Conservation (phyloP, 2,888 invertebrate species). For the Xestia ashworthii region DNA sequence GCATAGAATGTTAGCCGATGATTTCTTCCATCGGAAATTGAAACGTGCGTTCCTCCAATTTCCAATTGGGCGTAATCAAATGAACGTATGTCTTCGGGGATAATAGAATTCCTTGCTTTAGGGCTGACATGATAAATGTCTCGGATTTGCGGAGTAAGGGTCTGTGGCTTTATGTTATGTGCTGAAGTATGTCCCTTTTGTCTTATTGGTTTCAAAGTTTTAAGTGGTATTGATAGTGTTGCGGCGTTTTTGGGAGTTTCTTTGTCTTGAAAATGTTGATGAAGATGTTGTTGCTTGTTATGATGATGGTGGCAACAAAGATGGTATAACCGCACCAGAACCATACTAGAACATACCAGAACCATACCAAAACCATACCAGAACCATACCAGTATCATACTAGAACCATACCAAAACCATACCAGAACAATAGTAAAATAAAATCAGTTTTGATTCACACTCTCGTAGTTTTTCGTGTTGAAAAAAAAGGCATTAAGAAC, state of each 20-base stretch:
- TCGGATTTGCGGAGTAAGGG: slow-evolving; percentile 51
- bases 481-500: background rate
- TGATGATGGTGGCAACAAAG: background rate
- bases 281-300: background rate
- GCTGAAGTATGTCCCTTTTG: slow-evolving; percentile 28
- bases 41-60: slow-evolving; percentile 60
- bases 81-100: slow-evolving; percentile 63
- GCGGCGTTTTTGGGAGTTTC: background rate
- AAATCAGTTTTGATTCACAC: background rate
- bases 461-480: background rate
- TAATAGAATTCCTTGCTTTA: slow-evolving; percentile 65
- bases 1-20: slow-evolving; percentile 41
- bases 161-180: slow-evolving; percentile 44
- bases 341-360: too few species aligned
- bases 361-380: too few species aligned
- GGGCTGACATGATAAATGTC: slow-evolving; percentile 64
- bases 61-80: slow-evolving; percentile 64
- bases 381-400: too few species aligned
- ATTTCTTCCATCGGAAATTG: slow-evolving; percentile 57
- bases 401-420: too few species aligned
- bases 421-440: background rate
- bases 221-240: slow-evolving; percentile 17
- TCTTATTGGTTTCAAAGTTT: slow-evolving; percentile 25
- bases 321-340: too few species aligned
- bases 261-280: background rate